Base-by-base conservation (phyloP, 2,888 invertebrate species). In the Fragum fragum region DNA sequence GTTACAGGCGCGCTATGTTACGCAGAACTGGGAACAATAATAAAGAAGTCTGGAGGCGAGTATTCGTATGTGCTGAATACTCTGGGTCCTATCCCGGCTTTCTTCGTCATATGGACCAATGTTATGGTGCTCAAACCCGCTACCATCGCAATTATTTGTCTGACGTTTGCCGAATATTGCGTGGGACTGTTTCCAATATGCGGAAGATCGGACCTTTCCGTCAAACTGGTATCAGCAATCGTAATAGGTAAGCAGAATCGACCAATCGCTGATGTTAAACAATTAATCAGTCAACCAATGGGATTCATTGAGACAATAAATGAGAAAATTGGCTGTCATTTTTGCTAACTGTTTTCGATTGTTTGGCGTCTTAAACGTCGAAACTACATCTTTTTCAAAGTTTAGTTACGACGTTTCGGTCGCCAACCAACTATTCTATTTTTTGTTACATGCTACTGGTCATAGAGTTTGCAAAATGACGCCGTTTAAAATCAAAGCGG, bases 21-120 rank as follows among this genome's bases (percentile, higher is more conserved):
- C 91, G 97, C 97, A 52, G 97, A 97, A 95, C 95, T 97, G 72
- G 97, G 97, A 39, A 97, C 97, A 0, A 96, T 97, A 0, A 96
- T 97, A 6, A 96, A 96, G 0, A 95, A 96, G 91, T 97, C 97
- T 0, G 97, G 97, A 1, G 97, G 97, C 0, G 97, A 97, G 94
- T 97, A 97, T 93, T 96, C 97, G 0, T 97, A 97, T 97, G 6
- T 90, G 29, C 81, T 86, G 70, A 86, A 85, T 68, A 89, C 89
- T 0, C 87, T 87, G 28, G 92, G 92, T 16, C 96, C 96, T 18
- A 92, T 97, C n/a, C 83, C 86, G 3, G 91, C 90, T 14, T 92
- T 90, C 72, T 74, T 92, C 75, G 97, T 96, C 90, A 96, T 97
- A 6, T 97, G 93, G 93, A 89, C 90, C 0, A 89, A 89, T 26